Evolutionary conservation across 2,113 vertebrate species (phyloP), one percentile per base, ranked within the genome.

Genomic region (Setophaga kirtlandii): DNA sequence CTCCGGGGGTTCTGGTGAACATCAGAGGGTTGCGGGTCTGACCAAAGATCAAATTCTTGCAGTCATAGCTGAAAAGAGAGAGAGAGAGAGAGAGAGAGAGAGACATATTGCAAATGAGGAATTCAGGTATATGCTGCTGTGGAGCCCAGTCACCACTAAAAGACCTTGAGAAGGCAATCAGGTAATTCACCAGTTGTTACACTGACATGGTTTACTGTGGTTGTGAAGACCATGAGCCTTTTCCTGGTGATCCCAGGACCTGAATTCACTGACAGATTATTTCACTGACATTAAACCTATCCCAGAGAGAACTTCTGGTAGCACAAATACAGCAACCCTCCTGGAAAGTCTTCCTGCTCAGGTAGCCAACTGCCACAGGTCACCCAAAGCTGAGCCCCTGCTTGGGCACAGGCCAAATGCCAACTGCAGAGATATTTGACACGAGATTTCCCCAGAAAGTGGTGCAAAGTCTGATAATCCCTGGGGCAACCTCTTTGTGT

Each of bases 11-110:
- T 90, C 97, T 98, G 37, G 93, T 96, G 77, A 65, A 83, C 62
- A 97, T 83, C 94, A 97, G 86, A 7, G 98, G 98, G 69, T 98
- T 98, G 63, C 63, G 4, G 0, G 98, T 98, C 87, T 90, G 97
- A 50, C 98, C 98, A 35, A 97, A 98, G 80, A 98, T 83, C 35
- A 97, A 90, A 30, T 98, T 98, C 55, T 96, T 97, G 96, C 98
- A 98, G 80, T 98, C 98, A 78, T 89, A 98, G 92, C 98, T 98
- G 33, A 15, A 80, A 56, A 92, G 33, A 87, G 25, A 60, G 37
- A 39, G 47, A 87, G 35, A 63, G 30, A 85, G 42, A 31, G 9
- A 89, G 28, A 63, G 41, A 60, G 25, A 85, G 52, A 91, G 33
- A 59, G 41, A 60, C 14, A 64, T 16, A 76, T 3, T 18, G 27